These are phyloP conservation scores for Coryphaenoides rupestris DNA, from an alignment of 2,113 vertebrate species.

Conservation along the genomic window DNA sequence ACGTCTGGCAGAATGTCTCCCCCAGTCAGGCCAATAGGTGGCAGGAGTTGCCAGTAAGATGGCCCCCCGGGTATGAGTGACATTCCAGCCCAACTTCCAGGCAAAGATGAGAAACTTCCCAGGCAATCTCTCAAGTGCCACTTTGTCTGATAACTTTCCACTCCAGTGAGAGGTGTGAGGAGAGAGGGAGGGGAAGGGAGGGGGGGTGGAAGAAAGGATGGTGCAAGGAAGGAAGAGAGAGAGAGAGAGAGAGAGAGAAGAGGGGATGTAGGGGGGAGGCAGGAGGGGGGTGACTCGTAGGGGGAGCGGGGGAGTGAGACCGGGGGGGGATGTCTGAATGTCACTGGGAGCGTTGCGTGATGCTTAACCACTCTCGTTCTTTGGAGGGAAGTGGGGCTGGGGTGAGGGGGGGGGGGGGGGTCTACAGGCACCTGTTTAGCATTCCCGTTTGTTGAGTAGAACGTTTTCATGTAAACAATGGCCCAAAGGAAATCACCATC, in stretches of 20 bases:
- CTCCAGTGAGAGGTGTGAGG: conserved; percentile 58
- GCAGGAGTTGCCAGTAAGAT: conserved; percentile 65
- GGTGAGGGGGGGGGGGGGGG: not conserved
- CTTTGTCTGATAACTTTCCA: conserved; percentile 69
- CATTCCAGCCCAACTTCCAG: conserved; percentile 58
- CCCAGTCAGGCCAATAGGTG: conserved; percentile 68
- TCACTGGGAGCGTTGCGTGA: conserved; percentile 50
- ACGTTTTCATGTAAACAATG: conserved; percentile 16
- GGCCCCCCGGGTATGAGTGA: too few relatives aligned
- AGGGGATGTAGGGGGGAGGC: conserved; percentile 16
- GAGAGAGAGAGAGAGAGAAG: too few relatives aligned
- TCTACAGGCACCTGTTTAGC: conserved; percentile 34
- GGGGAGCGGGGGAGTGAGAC: too few relatives aligned
- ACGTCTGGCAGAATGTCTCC: conserved; percentile 14
- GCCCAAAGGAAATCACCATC: conserved; percentile 25
- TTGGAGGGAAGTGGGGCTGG: too few relatives aligned
- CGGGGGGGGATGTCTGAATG: conserved; percentile 37
- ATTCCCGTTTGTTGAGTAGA: conserved; percentile 16
- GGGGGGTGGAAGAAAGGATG: conserved; percentile 24
- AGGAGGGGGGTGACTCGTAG: too few relatives aligned
- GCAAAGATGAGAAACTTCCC: conserved; percentile 60
- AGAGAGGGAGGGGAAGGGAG: conserved; percentile 45
- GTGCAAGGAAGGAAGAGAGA: conserved; percentile 19
- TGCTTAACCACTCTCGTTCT: conserved; percentile 54
- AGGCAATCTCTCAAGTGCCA: conserved; percentile 67